Evolutionary conservation across 2,888 invertebrate species (phyloP).

Genomic region (Agrochola circellaris): DNA sequence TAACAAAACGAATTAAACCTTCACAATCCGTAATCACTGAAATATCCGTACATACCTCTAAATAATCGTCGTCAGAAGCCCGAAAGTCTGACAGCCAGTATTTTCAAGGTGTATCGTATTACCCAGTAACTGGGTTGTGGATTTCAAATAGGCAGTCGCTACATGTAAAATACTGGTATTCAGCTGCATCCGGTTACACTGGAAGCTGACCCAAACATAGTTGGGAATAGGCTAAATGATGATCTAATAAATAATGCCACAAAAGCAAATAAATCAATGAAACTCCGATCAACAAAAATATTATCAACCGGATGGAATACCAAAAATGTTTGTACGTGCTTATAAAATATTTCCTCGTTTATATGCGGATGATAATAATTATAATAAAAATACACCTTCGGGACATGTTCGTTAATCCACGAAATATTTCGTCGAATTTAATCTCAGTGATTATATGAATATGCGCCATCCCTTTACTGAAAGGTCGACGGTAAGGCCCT

Average conservation of each 20-base stretch:
- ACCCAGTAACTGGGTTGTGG: too few relatives aligned
- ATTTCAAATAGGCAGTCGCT: too few relatives aligned
- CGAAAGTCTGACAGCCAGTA: too few relatives aligned
- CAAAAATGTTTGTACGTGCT: conserved; percentile 44
- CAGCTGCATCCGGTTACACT: too few relatives aligned
- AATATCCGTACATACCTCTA: background rate
- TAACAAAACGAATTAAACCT: background rate
- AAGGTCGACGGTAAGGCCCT: conserved; percentile 66
- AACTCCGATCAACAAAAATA: conserved; percentile 7
- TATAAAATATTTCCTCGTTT: conserved; percentile 54
- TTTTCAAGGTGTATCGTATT: too few relatives aligned
- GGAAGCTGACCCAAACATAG: too few relatives aligned
- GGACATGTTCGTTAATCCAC: conserved; percentile 66
- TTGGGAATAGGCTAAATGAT: too few relatives aligned
- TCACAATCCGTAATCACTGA: background rate
- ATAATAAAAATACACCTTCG: conserved; percentile 69
- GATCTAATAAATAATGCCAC: too few relatives aligned
- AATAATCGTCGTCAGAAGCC: background rate
- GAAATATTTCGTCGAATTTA: conserved; percentile 75
- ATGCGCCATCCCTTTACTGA: conserved; percentile 63
- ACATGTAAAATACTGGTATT: too few relatives aligned
- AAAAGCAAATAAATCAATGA: conserved; percentile 12
- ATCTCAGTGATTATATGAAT: conserved; percentile 75
- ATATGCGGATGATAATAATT: conserved; percentile 61
- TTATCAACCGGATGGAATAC: conserved; percentile 16